Base-by-base conservation (phyloP, 2,888 invertebrate genomes). In the Nemurella pictetii region DNA sequence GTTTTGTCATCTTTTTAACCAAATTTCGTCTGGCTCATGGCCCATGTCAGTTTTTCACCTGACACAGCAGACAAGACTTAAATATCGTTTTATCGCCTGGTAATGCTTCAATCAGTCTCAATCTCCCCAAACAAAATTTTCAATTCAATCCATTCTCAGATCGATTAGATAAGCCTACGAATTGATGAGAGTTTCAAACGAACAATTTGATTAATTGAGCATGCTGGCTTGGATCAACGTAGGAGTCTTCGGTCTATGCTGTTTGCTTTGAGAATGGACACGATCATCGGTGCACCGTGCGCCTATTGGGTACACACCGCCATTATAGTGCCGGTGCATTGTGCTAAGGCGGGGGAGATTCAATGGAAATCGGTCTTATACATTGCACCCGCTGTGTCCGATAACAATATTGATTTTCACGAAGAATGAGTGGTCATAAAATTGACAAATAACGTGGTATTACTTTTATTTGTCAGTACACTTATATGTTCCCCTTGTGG, bases 391-490 rank as follows among this genome's bases (percentile, higher is more conserved):
- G 78, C 78, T 78, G 78, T 28, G 78, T 5, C 2, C 20, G 78
- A 78, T 78, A 78, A 78, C 30, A 78, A 28, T 28, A 78, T 78
- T 78, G 78, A 78, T 78, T 78, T 78, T 78, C 78, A 28, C 28
- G 28, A 30, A 27, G 78, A 78, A 78, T 78, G 78, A 78, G 78
- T 78, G 78, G 78, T 78, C 78, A 78, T 78, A 78, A 78, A 78
- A 78, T 78, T 78, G 78, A 78, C 78, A 78, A 78, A 78, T 78
- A 29, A 78, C 78, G n/a, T 28, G 28, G n/a, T 30, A 78, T 78
- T 78, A 78, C 29, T 78, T 78, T 78, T 30, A 78, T 78, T 78
- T 78, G 29, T 78, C 75, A 75, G 75, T 75, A 75, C 75, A 75
- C 55, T 55, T 55, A 55, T 55, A 55, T 55, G 55, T 55, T 55